Conservation (phyloP, 2,888 invertebrate genomes). For the Parapristionchus giblindavisi region DNA sequence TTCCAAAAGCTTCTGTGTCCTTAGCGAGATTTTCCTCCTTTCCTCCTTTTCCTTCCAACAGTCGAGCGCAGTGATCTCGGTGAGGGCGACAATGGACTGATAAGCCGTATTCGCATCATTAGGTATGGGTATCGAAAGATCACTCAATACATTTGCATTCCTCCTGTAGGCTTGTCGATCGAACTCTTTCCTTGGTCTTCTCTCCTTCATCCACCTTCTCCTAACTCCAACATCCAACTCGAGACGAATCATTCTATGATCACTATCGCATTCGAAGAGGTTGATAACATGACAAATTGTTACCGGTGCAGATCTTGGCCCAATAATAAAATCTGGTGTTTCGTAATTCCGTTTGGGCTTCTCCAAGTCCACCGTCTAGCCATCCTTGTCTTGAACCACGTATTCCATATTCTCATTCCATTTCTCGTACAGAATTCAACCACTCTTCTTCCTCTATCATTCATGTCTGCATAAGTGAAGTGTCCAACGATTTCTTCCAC, state of each 20-base stretch:
- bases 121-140: not conserved
- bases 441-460: conserved; percentile 14
- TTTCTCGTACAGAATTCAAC: not conserved
- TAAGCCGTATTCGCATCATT: not conserved
- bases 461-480: not conserved
- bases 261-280: not conserved
- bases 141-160: not conserved
- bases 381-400: not conserved
- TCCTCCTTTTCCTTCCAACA: not conserved
- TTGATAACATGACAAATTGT: not conserved
- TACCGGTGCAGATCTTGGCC: not conserved
- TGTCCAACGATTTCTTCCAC: not conserved
- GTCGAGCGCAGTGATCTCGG: not conserved
- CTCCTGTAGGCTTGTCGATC: not conserved
- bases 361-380: conserved; percentile 8
- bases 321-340: not conserved
- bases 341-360: not conserved
- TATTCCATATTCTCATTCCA: not conserved
- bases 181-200: not conserved
- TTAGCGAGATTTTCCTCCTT: not conserved
- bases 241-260: conserved; percentile 1
- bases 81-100: not conserved
- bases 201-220: not conserved
- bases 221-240: not conserved
- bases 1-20: not conserved